Conservation (phyloP, 2,113 vertebrate species). For the Polypterus senegalus region DNA sequence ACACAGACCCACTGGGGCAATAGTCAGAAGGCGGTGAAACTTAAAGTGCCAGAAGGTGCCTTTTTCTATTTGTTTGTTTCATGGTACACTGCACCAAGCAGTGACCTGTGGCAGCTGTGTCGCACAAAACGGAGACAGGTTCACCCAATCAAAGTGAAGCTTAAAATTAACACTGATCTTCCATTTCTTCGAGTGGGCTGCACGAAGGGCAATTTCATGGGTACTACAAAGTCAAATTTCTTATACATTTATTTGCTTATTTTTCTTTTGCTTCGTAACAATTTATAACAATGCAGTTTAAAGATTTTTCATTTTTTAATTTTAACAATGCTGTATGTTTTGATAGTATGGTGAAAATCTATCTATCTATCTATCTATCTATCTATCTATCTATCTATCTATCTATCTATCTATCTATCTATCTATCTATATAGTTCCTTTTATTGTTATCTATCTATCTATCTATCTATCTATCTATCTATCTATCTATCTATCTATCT, state of each 20-base stretch:
- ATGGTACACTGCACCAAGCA: constrained; percentile 87
- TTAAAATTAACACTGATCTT: constrained; percentile 91
- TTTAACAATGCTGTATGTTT: not conserved
- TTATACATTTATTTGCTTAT: constrained; percentile 23
- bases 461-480: too few relatives aligned
- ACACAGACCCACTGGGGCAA: constrained; percentile 55
- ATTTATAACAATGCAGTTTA: too few relatives aligned
- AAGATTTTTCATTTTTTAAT: constrained; percentile 11
- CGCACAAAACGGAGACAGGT: constrained; percentile 62
- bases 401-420: too few relatives aligned
- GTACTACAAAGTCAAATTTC: constrained; percentile 43
- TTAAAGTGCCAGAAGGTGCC: constrained; percentile 88
- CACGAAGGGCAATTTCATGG: constrained; percentile 62
- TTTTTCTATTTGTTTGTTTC: constrained; percentile 99
- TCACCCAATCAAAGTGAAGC: constrained; percentile 88
- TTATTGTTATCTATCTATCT: too few relatives aligned
- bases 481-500: too few relatives aligned
- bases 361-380: too few relatives aligned
- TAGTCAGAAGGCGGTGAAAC: constrained; percentile 66
- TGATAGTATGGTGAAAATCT: too few relatives aligned
- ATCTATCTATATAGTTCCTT: too few relatives aligned
- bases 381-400: too few relatives aligned
- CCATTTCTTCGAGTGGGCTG: constrained; percentile 59
- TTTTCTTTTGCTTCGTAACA: too few relatives aligned
- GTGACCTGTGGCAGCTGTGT: constrained; percentile 89